These are phyloP conservation scores for Castor canadensis DNA, from an alignment of 2,113 vertebrate genomes.

Conservation along the genomic window DNA sequence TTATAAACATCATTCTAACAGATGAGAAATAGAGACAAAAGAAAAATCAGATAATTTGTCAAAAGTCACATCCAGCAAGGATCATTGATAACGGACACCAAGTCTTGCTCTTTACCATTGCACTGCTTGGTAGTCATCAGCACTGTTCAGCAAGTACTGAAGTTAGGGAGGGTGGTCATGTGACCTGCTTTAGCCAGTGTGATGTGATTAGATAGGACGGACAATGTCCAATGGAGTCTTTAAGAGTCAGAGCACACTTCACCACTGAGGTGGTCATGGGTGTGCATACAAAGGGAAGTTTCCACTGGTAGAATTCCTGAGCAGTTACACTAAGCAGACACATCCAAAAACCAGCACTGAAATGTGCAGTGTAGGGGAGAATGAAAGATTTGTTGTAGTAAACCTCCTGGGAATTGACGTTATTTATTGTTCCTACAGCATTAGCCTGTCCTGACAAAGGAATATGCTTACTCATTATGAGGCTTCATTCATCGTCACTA, in stretches of 20 bases:
- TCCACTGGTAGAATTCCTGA: background rate
- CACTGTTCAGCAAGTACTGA: background rate
- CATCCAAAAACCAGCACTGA: background rate
- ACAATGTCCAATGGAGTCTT: background rate
- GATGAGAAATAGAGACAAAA: background rate
- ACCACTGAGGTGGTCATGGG: fast-evolving
- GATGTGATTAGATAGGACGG: background rate
- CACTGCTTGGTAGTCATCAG: background rate
- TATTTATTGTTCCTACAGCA: background rate
- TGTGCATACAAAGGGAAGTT: background rate
- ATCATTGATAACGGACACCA: background rate
- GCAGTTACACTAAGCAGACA: background rate
- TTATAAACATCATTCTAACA: background rate
- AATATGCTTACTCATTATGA: background rate
- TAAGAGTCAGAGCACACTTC: background rate
- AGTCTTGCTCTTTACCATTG: background rate
- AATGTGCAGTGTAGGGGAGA: background rate
- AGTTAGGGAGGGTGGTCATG: background rate
- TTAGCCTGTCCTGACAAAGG: background rate
- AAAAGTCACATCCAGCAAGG: background rate
- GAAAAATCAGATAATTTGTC: background rate
- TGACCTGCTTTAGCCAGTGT: background rate
- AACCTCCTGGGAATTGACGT: background rate
- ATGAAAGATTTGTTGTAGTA: background rate
- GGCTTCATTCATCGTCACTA: background rate